Evolutionary conservation across 2,888 invertebrate species (phyloP).

Genomic region (Diarsia rubi): DNA sequence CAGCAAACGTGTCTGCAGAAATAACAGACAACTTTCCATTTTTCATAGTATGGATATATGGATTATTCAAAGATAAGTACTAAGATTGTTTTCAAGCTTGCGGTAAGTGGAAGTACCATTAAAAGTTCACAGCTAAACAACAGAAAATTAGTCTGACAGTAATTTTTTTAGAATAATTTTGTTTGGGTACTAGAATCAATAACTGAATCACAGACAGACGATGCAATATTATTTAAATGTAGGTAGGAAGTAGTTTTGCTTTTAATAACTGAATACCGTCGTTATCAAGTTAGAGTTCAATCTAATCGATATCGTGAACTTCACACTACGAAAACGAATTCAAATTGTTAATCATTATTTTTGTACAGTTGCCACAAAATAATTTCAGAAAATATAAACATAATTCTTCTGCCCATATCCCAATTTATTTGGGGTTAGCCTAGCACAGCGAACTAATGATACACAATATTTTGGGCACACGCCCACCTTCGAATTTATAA

Average conservation of each 20-base stretch:
- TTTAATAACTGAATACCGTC: not conserved
- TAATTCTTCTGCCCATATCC: too few species aligned
- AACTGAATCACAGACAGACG: not conserved
- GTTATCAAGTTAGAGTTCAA: constrained; percentile 36
- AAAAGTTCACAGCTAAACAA: not conserved
- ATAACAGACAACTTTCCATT: not conserved
- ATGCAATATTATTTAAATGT: not conserved
- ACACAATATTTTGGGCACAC: too few species aligned
- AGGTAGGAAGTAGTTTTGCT: not conserved
- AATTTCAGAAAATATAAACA: not conserved
- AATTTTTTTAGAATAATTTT: not conserved
- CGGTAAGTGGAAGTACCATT: not conserved
- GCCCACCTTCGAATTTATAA: too few species aligned
- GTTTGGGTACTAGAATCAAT: not conserved
- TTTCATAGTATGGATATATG: not conserved
- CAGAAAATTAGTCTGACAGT: not conserved
- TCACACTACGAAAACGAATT: not conserved
- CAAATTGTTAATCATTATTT: not conserved
- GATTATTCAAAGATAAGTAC: not conserved
- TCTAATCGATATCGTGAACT: constrained; percentile 25
- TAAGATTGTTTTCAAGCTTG: not conserved
- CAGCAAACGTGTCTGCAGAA: not conserved
- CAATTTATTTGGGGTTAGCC: too few species aligned
- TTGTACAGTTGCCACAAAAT: not conserved
- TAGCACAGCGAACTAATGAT: too few species aligned